Evolutionary conservation across 2,888 invertebrate genomes (phyloP).

Genomic region (Yponomeuta cagnagella): DNA sequence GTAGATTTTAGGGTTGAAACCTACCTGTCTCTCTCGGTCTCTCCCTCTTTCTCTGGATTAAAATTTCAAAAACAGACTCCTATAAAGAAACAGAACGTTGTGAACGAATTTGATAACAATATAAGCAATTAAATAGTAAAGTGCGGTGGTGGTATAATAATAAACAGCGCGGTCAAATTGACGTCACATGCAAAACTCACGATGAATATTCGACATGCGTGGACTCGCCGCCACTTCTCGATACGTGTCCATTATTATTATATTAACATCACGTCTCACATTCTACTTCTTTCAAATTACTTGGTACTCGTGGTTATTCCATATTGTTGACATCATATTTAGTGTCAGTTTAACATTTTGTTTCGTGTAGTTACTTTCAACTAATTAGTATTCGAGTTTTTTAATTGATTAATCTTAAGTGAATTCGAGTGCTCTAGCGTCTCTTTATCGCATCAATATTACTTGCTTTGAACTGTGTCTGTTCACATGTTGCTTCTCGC

Average conservation of each 20-base stretch:
- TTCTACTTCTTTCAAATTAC: neutral
- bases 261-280: slow-evolving; percentile 2
- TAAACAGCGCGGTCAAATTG: slow-evolving; percentile 14
- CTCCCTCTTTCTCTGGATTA: no score
- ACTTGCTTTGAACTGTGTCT: neutral
- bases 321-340: neutral
- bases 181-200: slow-evolving; percentile 16
- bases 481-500: neutral
- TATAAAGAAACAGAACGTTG: neutral
- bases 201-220: slow-evolving; percentile 13
- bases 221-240: neutral
- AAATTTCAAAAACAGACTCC: neutral
- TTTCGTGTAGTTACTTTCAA: no score
- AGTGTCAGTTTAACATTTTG: neutral
- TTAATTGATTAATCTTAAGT: no score
- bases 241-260: neutral
- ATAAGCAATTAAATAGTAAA: neutral
- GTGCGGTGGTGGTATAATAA: slow-evolving; percentile 36
- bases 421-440: neutral
- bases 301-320: neutral
- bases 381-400: no score
- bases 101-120: neutral
- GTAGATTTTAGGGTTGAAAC: no score
- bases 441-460: neutral
- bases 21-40: no score